Percentiles rank a stretch among this genome's conserved stretches.
Conservation (phyloP, 2,888 invertebrate species). For the Eristalis pertinax region DNA sequence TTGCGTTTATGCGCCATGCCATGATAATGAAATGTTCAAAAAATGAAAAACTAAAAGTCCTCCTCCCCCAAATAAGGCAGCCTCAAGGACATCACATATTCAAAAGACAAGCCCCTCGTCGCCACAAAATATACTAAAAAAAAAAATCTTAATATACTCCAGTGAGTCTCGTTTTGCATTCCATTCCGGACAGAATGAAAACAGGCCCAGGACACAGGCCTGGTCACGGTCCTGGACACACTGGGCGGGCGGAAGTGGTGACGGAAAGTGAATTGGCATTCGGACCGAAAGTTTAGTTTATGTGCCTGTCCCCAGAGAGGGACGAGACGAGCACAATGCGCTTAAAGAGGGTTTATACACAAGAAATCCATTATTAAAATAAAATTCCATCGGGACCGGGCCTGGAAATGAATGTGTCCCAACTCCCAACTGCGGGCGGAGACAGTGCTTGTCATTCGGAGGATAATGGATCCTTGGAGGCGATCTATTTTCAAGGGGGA, state of each 20-base stretch:
- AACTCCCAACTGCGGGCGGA: neutral
- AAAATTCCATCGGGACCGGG: neutral
- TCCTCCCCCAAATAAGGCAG: neutral
- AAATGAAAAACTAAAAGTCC: neutral
- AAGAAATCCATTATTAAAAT: conserved; percentile 38
- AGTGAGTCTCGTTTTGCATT: conserved; percentile 23
- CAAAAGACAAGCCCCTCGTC: neutral
- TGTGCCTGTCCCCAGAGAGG: conserved; percentile 1
- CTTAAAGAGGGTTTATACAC: neutral
- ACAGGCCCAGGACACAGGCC: conserved; percentile 5
- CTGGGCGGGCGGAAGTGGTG: conserved; percentile 3
- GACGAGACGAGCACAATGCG: neutral
- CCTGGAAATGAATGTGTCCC: neutral
- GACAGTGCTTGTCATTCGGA: conserved; percentile 11
- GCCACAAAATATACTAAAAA: neutral
- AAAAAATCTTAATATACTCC: conserved; percentile 33
- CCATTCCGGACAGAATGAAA: neutral
- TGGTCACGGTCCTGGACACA: neutral
- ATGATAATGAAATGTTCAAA: conserved; percentile 15
- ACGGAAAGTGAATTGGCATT: conserved; percentile 2
- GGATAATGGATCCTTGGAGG: conserved; percentile 46
- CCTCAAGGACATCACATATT: conserved; percentile 22
- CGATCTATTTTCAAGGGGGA: neutral
- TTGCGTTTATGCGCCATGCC: neutral
- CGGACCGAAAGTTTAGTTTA: conserved; percentile 4